Evolutionary conservation across 1,140 invertebrate genomes (phyloP).

Genomic region (Rhagoletis pomonella): DNA sequence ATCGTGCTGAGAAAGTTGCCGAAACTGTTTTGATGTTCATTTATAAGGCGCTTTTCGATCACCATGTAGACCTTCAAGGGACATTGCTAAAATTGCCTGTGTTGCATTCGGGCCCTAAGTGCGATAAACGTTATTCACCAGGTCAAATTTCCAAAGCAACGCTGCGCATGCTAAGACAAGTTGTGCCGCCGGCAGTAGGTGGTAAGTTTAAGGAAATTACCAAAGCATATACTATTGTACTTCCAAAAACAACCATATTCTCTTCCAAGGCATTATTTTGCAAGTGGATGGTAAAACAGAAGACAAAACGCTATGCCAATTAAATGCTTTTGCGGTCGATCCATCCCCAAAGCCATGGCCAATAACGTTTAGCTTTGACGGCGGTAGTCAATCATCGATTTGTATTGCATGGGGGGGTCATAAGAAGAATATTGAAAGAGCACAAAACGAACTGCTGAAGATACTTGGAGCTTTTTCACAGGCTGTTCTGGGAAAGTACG

Average conservation of each 20-base stretch:
- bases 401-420: conserved; percentile 15
- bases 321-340: background rate
- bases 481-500: background rate
- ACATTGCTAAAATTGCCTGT: background rate
- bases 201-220: conserved; percentile 2
- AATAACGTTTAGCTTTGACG: conserved; percentile 4
- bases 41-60: conserved; percentile 14
- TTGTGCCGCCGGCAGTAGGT: background rate
- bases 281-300: conserved; percentile 16
- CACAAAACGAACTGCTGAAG: background rate
- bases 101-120: background rate
- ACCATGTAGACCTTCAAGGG: background rate
- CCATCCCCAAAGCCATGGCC: conserved; percentile 30
- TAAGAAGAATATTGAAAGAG: background rate
- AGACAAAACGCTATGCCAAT: background rate
- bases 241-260: background rate
- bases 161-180: background rate
- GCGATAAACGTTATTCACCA: background rate
- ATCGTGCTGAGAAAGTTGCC: background rate
- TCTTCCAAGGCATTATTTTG: conserved; percentile 18
- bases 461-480: conserved; percentile 8
- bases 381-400: background rate
- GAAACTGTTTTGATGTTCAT: conserved; percentile 4
- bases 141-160: conserved; percentile 34
- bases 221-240: background rate